These are phyloP conservation scores for Protosalanx chinensis DNA, from an alignment of 2,797 vertebrate genomes.

Conservation along the genomic window DNA sequence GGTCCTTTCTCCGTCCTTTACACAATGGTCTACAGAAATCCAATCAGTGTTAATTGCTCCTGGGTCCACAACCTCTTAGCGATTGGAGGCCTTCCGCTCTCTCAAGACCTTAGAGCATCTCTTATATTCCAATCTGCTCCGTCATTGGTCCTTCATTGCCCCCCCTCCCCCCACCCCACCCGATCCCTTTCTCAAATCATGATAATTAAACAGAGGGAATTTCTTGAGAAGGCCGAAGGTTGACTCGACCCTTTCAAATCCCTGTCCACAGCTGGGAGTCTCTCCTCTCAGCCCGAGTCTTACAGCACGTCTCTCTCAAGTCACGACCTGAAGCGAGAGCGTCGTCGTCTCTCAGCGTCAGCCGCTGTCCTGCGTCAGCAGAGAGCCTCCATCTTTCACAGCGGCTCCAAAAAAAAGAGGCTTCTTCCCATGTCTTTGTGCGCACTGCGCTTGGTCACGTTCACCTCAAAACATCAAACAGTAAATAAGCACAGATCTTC, in stretches of 20 bases:
- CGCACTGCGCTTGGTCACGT: background rate
- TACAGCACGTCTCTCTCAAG: slow-evolving; percentile 36
- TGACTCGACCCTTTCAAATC: slow-evolving; percentile 34
- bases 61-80: slow-evolving; percentile 52
- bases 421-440: background rate
- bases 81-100: slow-evolving; percentile 45
- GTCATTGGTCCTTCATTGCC: slow-evolving; percentile 24
- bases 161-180: slow-evolving; percentile 32
- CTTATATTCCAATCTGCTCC: slow-evolving; percentile 33
- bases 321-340: slow-evolving; percentile 37
- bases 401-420: slow-evolving; percentile 2
- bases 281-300: slow-evolving; percentile 34
- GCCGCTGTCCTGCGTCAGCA: slow-evolving; percentile 21
- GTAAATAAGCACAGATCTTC: background rate
- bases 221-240: slow-evolving; percentile 48
- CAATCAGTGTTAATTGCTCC: slow-evolving; percentile 60
- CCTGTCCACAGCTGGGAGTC: background rate
- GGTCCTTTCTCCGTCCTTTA: slow-evolving; percentile 49
- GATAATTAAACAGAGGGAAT: slow-evolving; percentile 57
- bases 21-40: slow-evolving; percentile 46
- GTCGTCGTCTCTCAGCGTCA: slow-evolving; percentile 34
- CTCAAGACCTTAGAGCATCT: slow-evolving; percentile 35
- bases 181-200: slow-evolving; percentile 34
- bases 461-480: background rate
- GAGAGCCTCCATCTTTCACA: slow-evolving; percentile 16